Evolutionary conservation across 2,888 invertebrate genomes (phyloP).

Genomic region (Venustoraphidia nigricollis): DNA sequence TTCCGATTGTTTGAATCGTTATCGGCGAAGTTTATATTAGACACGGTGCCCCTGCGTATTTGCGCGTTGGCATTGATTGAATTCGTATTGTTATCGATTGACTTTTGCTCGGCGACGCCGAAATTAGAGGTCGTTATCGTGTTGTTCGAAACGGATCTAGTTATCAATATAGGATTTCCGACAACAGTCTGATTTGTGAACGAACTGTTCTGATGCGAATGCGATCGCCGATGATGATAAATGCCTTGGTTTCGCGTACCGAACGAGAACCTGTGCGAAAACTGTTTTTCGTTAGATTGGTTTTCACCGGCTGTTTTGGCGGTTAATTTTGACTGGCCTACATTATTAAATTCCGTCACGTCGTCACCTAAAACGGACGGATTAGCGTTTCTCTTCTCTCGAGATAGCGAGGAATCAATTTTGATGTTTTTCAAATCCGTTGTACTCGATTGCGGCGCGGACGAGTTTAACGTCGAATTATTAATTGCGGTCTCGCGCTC

Average conservation of each 20-base stretch:
- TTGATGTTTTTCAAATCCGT: too few species aligned
- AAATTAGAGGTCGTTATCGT: slow-evolving; percentile 11
- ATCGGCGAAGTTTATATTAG: too few species aligned
- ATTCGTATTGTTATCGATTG: slow-evolving; percentile 12
- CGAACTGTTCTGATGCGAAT: slow-evolving; percentile 5
- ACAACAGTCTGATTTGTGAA: slow-evolving; percentile 3
- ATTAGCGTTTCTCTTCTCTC: too few species aligned
- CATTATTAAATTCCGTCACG: too few species aligned
- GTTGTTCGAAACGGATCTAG: slow-evolving; percentile 2
- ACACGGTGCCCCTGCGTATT: too few species aligned
- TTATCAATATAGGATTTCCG: background rate
- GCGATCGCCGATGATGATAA: slow-evolving; percentile 5
- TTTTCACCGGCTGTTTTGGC: too few species aligned
- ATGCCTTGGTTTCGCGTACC: slow-evolving; percentile 1
- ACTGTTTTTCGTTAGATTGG: slow-evolving; percentile 3
- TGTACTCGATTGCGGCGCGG: too few species aligned
- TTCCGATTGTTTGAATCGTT: background rate
- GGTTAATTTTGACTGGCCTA: too few species aligned
- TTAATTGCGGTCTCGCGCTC: too few species aligned
- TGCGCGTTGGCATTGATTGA: slow-evolving; percentile 11
- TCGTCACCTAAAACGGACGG: too few species aligned
- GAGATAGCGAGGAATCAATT: too few species aligned
- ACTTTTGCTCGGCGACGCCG: slow-evolving; percentile 18
- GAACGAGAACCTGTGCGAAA: slow-evolving; percentile 4
- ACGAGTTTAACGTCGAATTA: too few species aligned